Base-by-base conservation (phyloP, 1,140 invertebrate genomes). In the Drosophila ercepeae region DNA sequence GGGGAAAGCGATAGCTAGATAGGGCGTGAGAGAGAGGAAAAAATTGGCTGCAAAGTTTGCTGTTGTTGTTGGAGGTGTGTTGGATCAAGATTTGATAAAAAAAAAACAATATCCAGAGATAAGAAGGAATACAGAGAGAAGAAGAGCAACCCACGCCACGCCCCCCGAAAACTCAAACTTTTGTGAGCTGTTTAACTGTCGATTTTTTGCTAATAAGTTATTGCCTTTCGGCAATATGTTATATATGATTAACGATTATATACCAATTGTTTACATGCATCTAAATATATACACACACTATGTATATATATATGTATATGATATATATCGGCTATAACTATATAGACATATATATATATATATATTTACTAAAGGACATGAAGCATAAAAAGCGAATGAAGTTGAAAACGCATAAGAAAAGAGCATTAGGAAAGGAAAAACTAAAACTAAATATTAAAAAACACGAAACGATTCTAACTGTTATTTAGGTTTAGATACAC, bases 161-260 rank as follows among this genome's bases (percentile, higher is more conserved):
- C 52, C 70, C 21, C 52, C 70, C 55, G 29, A 13, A 75, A 32
- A 32, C 61, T 78, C 59, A 67, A 67, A 67, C 63, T 67, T 67
- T 75, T 79, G 71, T 55, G 74, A 77, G 83, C 82, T 89, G 82
- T 88, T 88, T 70, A 88, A 88, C 82, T 88, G 82, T 88, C 82
- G 82, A 88, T 88, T 88, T 83, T 86, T 89, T 86, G 76, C 76
- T 69, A 88, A 86, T 86, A 86, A 84, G 79, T 67, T 64, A 75
- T 41, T 44, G 67, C 67, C 53, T 16, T 27, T 59, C 42, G 64
- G 54, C 50, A 36, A 13, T 44, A 72, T 58, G 58, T 67, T 75
- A 67, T 69, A 50, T 57, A 73, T 72, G 61, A 65, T 65, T 64
- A 59, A 27, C 46, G 48, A 65, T 65, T 51, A 64, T 65, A 65